Evolutionary conservation across 1,140 invertebrate species (phyloP), one percentile per base, ranked within the genome.

Genomic region (Drepana arcuata): DNA sequence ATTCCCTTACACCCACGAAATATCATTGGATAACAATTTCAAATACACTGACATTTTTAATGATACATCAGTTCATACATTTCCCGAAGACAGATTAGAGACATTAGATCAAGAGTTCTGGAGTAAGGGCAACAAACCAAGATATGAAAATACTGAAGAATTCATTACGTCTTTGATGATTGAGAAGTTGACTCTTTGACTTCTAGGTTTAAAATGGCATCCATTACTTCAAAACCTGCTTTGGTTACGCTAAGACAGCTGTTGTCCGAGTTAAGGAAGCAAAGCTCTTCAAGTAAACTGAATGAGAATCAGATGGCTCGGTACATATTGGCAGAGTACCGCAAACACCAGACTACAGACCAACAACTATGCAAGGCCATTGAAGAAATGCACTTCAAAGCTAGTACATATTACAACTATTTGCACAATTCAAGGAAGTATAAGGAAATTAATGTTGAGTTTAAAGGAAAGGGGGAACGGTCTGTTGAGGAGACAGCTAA

Each of bases 311-410:
- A 86, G 30, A 77, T 87, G 53, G 84, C 85, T 16, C 75, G 82
- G 26, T 94, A 92, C 55, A 86, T 95, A 29, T 69, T 94, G 21
- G 77, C 85, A 11, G 91, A 95, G 54, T 92, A 89, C 43, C 84
- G 87, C 15, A 89, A 88, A 48, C 89, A 92, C 57, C 85, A 90
- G 58, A 90, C 90, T 10, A 95, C 93, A 0, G 91, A 93, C 25
- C 85, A 93, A 62, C 89, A 93, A 48, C 63, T 91, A 0, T 96
- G 94, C 57, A 94, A 93, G 65, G 92, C 91, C 0, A 86, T 87
- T 44, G 88, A 93, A 64, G 93, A 95, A 64, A 88, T 93, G 57
- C 79, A 89, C 34, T 87, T 84, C 34, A 70, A 89, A 40, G 93
- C 89, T 0, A 84, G 89, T 24, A 91, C 90, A 0, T 96, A 95